Evolutionary conservation across 2,888 invertebrate species (phyloP).

Genomic region (Bibio marci): DNA sequence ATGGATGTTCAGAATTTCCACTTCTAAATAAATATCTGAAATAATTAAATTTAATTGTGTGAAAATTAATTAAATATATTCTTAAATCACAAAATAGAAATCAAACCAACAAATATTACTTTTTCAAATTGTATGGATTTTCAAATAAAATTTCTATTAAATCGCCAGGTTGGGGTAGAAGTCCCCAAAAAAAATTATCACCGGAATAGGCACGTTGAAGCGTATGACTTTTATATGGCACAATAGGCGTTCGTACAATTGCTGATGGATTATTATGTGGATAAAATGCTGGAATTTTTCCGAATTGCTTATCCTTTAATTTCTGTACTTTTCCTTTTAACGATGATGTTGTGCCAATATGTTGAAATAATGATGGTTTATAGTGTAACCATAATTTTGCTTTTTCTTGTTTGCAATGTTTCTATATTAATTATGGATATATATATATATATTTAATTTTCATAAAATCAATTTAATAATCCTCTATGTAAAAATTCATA

Average conservation of each 20-base stretch:
- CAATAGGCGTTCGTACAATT: conserved; percentile 51
- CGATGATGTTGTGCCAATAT: conserved; percentile 88
- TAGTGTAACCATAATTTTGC: conserved; percentile 67
- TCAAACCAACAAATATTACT: conserved; percentile 34
- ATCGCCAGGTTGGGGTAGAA: conserved; percentile 68
- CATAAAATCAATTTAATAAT: no score
- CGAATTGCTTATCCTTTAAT: conserved; percentile 83
- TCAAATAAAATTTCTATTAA: conserved; percentile 62
- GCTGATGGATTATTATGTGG: conserved; percentile 65
- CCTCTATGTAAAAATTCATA: neutral
- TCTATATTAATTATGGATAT: conserved; percentile 34
- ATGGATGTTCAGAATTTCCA: conserved; percentile 77
- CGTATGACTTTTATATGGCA: conserved; percentile 62
- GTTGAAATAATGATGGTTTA: conserved; percentile 85
- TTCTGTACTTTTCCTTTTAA: conserved; percentile 92
- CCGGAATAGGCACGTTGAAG: conserved; percentile 71
- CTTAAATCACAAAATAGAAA: neutral
- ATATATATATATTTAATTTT: neutral
- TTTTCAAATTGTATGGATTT: conserved; percentile 48
- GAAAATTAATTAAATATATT: neutral
- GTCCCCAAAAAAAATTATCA: conserved; percentile 81
- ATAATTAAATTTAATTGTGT: conserved; percentile 10
- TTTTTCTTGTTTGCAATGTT: conserved; percentile 64
- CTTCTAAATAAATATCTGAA: conserved; percentile 68
- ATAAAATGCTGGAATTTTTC: conserved; percentile 59